phyloP scores from a whole-genome alignment of 2,113 vertebrate genomes.

The Chloropsis hardwickii region DNA sequence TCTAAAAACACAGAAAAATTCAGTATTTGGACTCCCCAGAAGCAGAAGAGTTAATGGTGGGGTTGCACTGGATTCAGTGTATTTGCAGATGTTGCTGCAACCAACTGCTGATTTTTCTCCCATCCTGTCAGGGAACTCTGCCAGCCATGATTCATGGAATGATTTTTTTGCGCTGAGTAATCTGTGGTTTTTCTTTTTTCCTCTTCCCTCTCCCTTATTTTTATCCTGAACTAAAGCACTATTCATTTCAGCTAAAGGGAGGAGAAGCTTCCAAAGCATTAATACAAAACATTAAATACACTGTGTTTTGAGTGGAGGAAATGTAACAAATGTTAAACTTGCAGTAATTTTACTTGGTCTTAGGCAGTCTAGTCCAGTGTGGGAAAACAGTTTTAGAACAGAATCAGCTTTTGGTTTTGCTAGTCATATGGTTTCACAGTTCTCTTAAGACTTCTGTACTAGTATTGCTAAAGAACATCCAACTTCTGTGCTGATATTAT shows the following conservation, averaged over 20 bases:
- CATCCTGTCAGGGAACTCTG: conserved; percentile 68
- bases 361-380: not conserved
- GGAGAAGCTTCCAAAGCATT: conserved; percentile 51
- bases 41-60: conserved; percentile 64
- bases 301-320: conserved; percentile 20
- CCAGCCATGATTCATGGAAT: conserved; percentile 82
- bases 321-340: conserved; percentile 22
- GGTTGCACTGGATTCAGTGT: conserved; percentile 35
- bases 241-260: conserved; percentile 59
- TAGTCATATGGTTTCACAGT: not conserved
- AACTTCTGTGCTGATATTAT: conserved; percentile 52
- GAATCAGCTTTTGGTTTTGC: conserved; percentile 17
- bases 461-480: conserved; percentile 36
- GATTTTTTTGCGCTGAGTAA: conserved; percentile 80
- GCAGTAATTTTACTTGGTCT: conserved; percentile 6
- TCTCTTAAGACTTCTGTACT: not conserved
- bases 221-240: conserved; percentile 62
- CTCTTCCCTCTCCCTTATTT: conserved; percentile 50
- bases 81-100: conserved; percentile 75
- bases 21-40: not conserved
- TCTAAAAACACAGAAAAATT: not conserved
- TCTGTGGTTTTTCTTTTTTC: conserved; percentile 74
- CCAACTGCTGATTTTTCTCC: conserved; percentile 65
- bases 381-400: not conserved
- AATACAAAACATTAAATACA: conserved; percentile 35